Base-by-base conservation (phyloP, 1,140 invertebrate genomes). In the Papilio polytes region DNA sequence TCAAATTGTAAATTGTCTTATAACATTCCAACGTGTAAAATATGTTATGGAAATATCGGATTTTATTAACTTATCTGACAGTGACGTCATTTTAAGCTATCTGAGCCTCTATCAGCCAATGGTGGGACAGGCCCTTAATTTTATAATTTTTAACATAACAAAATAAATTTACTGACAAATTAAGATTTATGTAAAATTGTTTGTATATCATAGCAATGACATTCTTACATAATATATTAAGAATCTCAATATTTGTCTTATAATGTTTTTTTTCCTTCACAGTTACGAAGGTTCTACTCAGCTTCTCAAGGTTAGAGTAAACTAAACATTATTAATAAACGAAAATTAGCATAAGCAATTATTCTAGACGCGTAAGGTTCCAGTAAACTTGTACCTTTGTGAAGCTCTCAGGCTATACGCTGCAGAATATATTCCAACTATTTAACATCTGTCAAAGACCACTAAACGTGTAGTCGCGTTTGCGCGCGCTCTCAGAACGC, bases 391-490 rank as follows among this genome's bases (percentile, higher is more conserved):
- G 63, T 22, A 7, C 22, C 12, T 15, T 31, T 66, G 18, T 44
- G 10, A 41, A 26, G 77, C 77, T 78, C 36, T 36, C 36, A 22
- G 53, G 31, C 77, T 78, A 59, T 36, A 20, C 3, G 13, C 15
- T n/a, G 41, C 2, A 63, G 77, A 36, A 53, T 31, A 56, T 78
- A 78, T 78, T 22, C 56, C 53, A 78, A 78, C 77, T 78, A 78
- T 66, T 78, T 78, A 78, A 66, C 20, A 56, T n/a, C 77, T 63
- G 77, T 63, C 56, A 66, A 66, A 78, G 76, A 66, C 13, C 36
- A 78, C n/a, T 56, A 18, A 56, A 66, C 77, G 77, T 78, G 77
- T 78, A 78, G 77, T 78, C 77, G 77, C 77, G 53, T n/a, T 41
- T 56, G 77, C 77, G 77, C 77, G 77, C 77, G 77, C 77, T 46